A percentile compares a stretch with the other conserved stretches of the same genome.
phyloP scores from a whole-genome alignment of 2,797 vertebrate genomes.

The Lepus oiostolus region DNA sequence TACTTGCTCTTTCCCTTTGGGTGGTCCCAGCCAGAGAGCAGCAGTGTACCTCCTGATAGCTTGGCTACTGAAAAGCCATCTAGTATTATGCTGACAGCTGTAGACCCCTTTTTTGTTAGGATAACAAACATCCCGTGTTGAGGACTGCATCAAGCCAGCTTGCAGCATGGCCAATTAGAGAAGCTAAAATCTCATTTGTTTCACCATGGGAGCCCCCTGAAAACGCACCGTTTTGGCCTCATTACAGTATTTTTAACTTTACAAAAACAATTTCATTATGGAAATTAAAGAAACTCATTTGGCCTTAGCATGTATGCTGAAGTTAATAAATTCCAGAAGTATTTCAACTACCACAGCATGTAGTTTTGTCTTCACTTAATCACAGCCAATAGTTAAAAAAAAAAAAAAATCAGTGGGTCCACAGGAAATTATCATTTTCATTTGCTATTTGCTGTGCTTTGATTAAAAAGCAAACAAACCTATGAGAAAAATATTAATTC shows the following conservation, averaged over 20 bases:
- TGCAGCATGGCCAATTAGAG: slow-evolving; percentile 93
- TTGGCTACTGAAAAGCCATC: slow-evolving; percentile 88
- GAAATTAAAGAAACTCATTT: slow-evolving; percentile 93
- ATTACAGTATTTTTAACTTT: slow-evolving; percentile 94
- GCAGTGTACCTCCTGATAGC: slow-evolving; percentile 85
- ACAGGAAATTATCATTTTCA: slow-evolving; percentile 77
- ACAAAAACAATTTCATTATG: slow-evolving; percentile 93
- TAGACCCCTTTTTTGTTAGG: slow-evolving; percentile 91
- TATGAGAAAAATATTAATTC: slow-evolving; percentile 75
- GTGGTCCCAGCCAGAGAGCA: slow-evolving; percentile 89
- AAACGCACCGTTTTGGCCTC: slow-evolving; percentile 92
- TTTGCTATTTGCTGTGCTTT: slow-evolving; percentile 71
- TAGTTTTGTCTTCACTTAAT: slow-evolving; percentile 84
- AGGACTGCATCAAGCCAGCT: slow-evolving; percentile 90
- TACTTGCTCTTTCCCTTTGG: slow-evolving; percentile 91
- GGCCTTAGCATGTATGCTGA: slow-evolving; percentile 87
- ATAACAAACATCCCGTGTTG: slow-evolving; percentile 91
- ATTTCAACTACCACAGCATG: slow-evolving; percentile 86
- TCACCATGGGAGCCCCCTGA: slow-evolving; percentile 91
- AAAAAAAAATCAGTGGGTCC: slow-evolving; percentile 65
- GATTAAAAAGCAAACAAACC: slow-evolving; percentile 81
- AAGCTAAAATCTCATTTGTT: slow-evolving; percentile 94
- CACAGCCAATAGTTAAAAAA: slow-evolving; percentile 81
- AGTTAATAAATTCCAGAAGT: slow-evolving; percentile 90
- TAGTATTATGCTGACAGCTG: slow-evolving; percentile 90